These are phyloP conservation scores for Rhinopomastus cyanomelas DNA, from an alignment of 2,113 vertebrate genomes.

Conservation along the genomic window DNA sequence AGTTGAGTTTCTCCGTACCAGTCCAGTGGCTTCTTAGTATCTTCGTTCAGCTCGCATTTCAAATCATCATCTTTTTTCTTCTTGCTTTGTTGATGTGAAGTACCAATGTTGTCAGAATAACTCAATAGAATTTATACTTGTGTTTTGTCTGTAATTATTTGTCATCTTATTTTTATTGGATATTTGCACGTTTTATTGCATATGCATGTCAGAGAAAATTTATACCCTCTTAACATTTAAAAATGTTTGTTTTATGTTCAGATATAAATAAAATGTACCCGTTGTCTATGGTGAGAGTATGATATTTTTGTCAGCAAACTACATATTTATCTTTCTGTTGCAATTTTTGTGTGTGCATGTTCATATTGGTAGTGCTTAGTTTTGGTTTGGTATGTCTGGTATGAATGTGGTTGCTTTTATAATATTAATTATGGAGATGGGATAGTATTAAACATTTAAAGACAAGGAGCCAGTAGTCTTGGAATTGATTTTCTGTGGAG, in stretches of 20 bases:
- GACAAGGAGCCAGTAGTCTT: conserved; percentile 46
- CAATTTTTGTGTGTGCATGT: background rate
- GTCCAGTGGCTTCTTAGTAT: background rate
- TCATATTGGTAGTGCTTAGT: background rate
- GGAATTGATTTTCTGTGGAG: conserved; percentile 50
- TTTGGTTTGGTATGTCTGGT: conserved; percentile 31
- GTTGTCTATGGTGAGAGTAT: background rate
- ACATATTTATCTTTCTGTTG: background rate
- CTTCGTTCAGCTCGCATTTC: background rate
- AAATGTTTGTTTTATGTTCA: conserved; percentile 18
- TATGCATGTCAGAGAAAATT: conserved; percentile 1
- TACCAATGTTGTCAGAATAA: background rate
- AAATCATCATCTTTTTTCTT: background rate
- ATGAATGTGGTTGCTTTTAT: conserved; percentile 12
- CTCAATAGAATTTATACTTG: conserved; percentile 42
- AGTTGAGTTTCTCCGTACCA: background rate
- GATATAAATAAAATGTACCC: conserved; percentile 10
- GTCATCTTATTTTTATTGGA: conserved; percentile 37
- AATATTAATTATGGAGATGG: conserved; percentile 22
- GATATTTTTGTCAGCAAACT: conserved; percentile 15
- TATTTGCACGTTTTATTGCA: conserved; percentile 1
- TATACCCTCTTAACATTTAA: background rate
- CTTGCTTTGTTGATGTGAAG: background rate
- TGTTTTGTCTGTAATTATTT: conserved; percentile 48
- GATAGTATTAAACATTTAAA: conserved; percentile 60